These are phyloP conservation scores for Synergus itoensis DNA, from an alignment of 2,888 invertebrate genomes.

Conservation along the genomic window DNA sequence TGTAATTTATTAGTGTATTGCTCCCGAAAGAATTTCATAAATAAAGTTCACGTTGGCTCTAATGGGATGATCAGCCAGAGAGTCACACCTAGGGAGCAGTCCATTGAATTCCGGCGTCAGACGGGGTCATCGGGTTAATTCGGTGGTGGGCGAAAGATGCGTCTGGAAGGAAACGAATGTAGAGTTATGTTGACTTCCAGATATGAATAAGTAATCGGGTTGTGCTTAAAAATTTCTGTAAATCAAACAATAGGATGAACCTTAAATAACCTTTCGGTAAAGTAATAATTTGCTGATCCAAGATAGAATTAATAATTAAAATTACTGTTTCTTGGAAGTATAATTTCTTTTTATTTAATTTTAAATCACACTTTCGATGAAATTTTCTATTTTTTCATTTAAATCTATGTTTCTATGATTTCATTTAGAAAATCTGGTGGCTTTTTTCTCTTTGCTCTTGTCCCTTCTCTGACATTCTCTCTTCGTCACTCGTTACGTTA, in stretches of 20 bases:
- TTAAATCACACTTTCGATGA: no score
- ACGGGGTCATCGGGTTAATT: constrained; percentile 47
- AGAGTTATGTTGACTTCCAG: constrained; percentile 9
- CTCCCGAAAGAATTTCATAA: constrained; percentile 55
- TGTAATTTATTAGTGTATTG: not conserved
- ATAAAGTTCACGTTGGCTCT: constrained; percentile 60
- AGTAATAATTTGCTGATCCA: not conserved
- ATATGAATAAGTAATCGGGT: constrained; percentile 8
- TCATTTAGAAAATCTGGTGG: not conserved
- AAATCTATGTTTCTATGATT: no score
- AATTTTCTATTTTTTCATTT: not conserved
- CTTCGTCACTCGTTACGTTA: constrained; percentile 65
- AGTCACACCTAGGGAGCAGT: constrained; percentile 63
- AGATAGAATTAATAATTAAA: not conserved
- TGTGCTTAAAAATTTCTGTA: not conserved
- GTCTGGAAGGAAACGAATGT: constrained; percentile 2
- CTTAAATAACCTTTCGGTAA: not conserved
- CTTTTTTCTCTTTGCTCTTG: not conserved
- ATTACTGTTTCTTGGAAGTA: no score
- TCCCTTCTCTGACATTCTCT: constrained; percentile 5
- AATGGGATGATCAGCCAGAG: constrained; percentile 16
- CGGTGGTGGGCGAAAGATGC: constrained; percentile 52
- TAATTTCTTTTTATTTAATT: not conserved
- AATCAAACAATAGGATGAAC: constrained; percentile 7
- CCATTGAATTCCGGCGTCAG: constrained; percentile 59